Percentiles rank a stretch among this genome's conserved stretches.
Conservation (phyloP, 2,888 invertebrate species). For the Drosophila paramelanica region DNA sequence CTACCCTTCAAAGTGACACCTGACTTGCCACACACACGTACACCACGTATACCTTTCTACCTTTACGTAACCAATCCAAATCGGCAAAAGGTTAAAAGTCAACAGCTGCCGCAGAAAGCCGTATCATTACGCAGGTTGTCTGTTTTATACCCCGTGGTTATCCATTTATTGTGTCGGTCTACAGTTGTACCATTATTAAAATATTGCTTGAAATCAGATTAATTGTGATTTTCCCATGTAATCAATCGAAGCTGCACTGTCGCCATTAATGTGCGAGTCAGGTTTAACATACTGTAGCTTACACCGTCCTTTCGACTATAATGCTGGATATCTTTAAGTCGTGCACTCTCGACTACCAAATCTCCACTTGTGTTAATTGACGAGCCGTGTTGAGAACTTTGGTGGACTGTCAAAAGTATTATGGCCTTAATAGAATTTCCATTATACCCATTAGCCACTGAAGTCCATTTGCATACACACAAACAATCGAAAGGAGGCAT, state of each 20-base stretch:
- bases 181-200: background rate
- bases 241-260: too few relatives aligned
- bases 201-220: background rate
- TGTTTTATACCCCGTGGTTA: slow-evolving; percentile 10
- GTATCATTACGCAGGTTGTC: slow-evolving; percentile 23
- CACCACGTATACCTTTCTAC: slow-evolving; percentile 19
- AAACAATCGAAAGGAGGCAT: background rate
- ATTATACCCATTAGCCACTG: slow-evolving; percentile 69
- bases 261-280: too few relatives aligned
- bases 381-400: slow-evolving; percentile 49
- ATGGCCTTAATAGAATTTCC: slow-evolving; percentile 72
- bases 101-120: slow-evolving; percentile 19
- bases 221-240: background rate
- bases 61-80: slow-evolving; percentile 32
- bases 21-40: slow-evolving; percentile 60
- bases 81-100: slow-evolving; percentile 70
- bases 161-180: background rate
- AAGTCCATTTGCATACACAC: slow-evolving; percentile 4
- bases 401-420: slow-evolving; percentile 48
- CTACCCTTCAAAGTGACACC: slow-evolving; percentile 61
- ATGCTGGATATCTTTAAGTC: slow-evolving; percentile 5
- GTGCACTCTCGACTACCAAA: background rate
- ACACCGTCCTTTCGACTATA: background rate
- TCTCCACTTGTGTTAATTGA: slow-evolving; percentile 57
- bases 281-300: too few relatives aligned